phyloP scores from a whole-genome alignment of 2,113 vertebrate species.

The Ariopsis seemanni region DNA sequence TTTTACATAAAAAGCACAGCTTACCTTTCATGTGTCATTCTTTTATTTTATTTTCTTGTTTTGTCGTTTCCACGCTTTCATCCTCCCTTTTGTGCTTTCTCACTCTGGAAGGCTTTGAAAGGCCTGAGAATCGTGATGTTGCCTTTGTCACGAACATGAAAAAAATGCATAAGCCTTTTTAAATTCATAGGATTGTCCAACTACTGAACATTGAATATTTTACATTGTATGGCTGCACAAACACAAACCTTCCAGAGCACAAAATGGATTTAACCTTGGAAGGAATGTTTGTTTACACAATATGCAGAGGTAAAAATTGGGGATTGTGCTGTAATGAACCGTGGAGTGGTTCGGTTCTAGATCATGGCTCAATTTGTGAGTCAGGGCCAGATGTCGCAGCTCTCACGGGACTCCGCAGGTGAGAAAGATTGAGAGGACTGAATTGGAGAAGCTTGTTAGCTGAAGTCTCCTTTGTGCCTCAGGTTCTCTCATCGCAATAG shows the following conservation, averaged over 20 bases:
- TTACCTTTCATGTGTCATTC: constrained; percentile 21
- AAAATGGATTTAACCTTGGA: not conserved
- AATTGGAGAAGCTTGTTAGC: not conserved
- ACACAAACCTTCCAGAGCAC: not conserved
- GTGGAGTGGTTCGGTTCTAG: not conserved
- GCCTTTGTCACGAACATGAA: not conserved
- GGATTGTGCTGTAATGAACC: not conserved
- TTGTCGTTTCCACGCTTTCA: not conserved
- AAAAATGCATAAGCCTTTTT: constrained; percentile 20
- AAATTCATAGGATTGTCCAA: constrained; percentile 8
- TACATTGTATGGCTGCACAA: not conserved
- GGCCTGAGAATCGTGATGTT: not conserved
- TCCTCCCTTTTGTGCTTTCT: not conserved
- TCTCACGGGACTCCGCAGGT: not conserved
- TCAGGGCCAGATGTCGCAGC: not conserved
- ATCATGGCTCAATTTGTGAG: not conserved
- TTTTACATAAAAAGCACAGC: constrained; percentile 12
- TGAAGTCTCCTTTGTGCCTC: not conserved
- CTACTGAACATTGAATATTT: not conserved
- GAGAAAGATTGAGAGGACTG: not conserved
- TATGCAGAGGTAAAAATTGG: not conserved
- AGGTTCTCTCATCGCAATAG: not conserved
- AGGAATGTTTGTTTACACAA: constrained; percentile 2
- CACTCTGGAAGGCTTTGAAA: not conserved
- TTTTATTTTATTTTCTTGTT: not conserved